Evolutionary conservation across 2,888 invertebrate species (phyloP).

Genomic region (Mechanitis mazaeus): DNA sequence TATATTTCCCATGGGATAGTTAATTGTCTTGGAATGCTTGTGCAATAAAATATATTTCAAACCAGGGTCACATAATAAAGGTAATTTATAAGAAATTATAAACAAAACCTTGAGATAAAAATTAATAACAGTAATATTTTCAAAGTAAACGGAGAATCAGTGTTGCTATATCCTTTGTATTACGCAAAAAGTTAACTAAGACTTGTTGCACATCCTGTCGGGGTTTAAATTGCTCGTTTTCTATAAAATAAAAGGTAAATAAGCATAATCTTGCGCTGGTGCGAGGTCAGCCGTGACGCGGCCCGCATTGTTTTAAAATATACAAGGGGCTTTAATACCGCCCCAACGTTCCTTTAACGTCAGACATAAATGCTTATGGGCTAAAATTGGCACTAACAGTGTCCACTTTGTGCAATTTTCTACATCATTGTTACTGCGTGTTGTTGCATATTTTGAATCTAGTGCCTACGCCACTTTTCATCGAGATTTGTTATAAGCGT

Average conservation of each 20-base stretch:
- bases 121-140: slow-evolving; percentile 5
- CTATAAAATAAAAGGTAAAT: slow-evolving; percentile 52
- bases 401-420: slow-evolving; percentile 15
- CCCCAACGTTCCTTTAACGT: slow-evolving; percentile 33
- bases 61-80: no score
- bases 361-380: slow-evolving; percentile 28
- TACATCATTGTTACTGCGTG: neutral
- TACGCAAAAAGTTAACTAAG: slow-evolving; percentile 45
- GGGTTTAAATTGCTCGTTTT: slow-evolving; percentile 41
- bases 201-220: slow-evolving; percentile 42
- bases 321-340: slow-evolving; percentile 35
- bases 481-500: no score
- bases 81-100: no score
- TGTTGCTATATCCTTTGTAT: slow-evolving; percentile 56
- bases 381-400: slow-evolving; percentile 52
- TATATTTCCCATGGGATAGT: no score
- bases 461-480: no score
- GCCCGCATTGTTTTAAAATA: slow-evolving; percentile 56
- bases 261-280: slow-evolving; percentile 46
- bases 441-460: no score
- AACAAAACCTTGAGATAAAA: no score
- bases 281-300: slow-evolving; percentile 59
- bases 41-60: no score
- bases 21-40: no score
- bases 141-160: slow-evolving; percentile 11